These are phyloP conservation scores for Vulpes vulpes DNA, from an alignment of 2,113 vertebrate genomes.

Conservation along the genomic window DNA sequence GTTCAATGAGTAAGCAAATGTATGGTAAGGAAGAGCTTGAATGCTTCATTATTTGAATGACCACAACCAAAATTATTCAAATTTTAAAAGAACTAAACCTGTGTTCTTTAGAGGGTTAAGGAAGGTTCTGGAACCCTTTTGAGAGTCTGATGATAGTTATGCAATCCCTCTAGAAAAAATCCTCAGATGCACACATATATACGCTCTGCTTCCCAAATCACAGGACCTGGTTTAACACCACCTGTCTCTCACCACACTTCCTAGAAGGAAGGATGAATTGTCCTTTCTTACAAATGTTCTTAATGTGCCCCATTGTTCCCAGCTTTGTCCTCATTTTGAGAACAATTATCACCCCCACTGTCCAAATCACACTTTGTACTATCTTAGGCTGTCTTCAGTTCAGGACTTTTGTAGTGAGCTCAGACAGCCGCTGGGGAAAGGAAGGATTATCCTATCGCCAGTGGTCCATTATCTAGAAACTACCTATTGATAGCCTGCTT, in stretches of 20 bases:
- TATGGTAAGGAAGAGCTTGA: background rate
- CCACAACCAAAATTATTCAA: background rate
- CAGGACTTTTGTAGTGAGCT: slow-evolving; percentile 63
- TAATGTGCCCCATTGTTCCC: background rate
- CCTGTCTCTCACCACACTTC: background rate
- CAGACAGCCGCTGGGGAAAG: slow-evolving; percentile 50
- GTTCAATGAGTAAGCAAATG: background rate
- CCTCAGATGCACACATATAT: background rate
- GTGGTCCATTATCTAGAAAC: slow-evolving; percentile 73
- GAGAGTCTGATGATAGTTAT: background rate
- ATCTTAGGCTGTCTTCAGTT: slow-evolving; percentile 72
- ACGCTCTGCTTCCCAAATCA: background rate
- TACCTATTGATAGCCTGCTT: slow-evolving; percentile 49
- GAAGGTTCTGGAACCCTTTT: background rate
- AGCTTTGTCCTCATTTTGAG: slow-evolving; percentile 55
- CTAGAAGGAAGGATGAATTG: slow-evolving; percentile 36
- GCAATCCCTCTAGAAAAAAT: background rate
- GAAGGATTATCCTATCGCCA: slow-evolving; percentile 66
- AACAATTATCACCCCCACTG: slow-evolving; percentile 64
- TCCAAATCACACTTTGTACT: slow-evolving; percentile 62
- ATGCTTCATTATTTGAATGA: background rate
- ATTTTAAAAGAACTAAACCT: slow-evolving; percentile 38
- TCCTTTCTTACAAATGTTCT: slow-evolving; percentile 43
- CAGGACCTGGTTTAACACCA: background rate
- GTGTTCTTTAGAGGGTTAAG: background rate